phyloP scores from a whole-genome alignment of 1,140 invertebrate genomes.

The Cardiocondyla obscurior region DNA sequence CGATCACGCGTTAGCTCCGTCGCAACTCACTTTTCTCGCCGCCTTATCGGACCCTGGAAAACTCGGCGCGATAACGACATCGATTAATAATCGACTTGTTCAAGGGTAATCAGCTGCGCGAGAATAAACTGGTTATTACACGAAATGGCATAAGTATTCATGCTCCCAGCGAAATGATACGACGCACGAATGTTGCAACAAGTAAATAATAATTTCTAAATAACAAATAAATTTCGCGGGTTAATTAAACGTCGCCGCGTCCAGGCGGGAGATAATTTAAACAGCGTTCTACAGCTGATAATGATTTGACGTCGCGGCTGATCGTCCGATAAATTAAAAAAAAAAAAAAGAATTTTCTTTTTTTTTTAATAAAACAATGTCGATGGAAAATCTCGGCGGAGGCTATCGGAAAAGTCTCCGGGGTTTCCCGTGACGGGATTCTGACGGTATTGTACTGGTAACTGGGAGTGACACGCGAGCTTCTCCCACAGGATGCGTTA shows the following conservation, averaged over 20 bases:
- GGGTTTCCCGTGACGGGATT: constrained; percentile 73
- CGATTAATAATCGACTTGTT: background rate
- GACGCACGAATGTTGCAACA: background rate
- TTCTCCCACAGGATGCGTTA: constrained; percentile 76
- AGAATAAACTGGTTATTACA: background rate
- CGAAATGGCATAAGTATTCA: constrained; percentile 19
- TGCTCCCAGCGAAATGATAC: background rate
- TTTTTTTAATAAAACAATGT: no score
- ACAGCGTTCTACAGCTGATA: background rate
- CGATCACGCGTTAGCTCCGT: no score
- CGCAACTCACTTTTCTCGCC: background rate
- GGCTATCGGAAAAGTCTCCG: constrained; percentile 46
- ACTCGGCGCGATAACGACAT: background rate
- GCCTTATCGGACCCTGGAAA: background rate
- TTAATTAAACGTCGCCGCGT: constrained; percentile 1
- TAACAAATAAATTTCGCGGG: constrained; percentile 32
- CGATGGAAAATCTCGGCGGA: constrained; percentile 32
- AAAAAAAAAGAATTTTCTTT: constrained; percentile 7
- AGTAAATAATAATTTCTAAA: background rate
- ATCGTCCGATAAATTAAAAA: background rate
- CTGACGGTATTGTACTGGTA: constrained; percentile 68
- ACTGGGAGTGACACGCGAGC: constrained; percentile 77
- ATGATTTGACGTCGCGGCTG: constrained; percentile 8
- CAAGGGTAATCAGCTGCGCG: background rate
- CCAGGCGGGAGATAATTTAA: background rate